Evolutionary conservation across 2,113 vertebrate genomes (phyloP).

Genomic region (Motacilla alba): DNA sequence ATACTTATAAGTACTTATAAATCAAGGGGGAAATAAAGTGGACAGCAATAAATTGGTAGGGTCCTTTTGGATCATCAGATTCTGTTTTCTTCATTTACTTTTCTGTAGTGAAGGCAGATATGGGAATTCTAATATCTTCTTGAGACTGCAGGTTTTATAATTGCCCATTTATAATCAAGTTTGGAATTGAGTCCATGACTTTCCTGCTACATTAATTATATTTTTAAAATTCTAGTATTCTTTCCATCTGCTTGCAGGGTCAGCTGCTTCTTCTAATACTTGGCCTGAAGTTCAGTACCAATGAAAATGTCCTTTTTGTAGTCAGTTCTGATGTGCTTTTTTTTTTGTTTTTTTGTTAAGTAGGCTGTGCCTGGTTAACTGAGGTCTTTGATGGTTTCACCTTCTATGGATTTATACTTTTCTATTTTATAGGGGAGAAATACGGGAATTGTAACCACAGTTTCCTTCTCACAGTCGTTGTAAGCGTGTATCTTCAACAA

Average conservation of each 20-base stretch:
- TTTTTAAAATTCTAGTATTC: background rate
- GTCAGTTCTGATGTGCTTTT: background rate
- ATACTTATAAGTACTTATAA: background rate
- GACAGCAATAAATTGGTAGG: background rate
- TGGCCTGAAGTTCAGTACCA: background rate
- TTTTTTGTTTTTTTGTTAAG: background rate
- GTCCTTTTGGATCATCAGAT: background rate
- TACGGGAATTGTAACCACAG: background rate
- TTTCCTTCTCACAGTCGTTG: background rate
- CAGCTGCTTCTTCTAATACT: background rate
- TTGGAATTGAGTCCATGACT: background rate
- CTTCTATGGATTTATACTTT: background rate
- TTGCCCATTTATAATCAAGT: background rate
- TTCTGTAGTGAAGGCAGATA: background rate
- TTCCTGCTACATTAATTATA: background rate
- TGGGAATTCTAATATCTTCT: background rate
- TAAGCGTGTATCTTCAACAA: background rate
- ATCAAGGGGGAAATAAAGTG: background rate
- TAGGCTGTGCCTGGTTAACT: background rate
- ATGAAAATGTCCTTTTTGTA: background rate
- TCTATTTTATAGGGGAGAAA: background rate
- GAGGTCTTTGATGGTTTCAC: background rate
- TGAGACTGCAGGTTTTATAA: fast-evolving
- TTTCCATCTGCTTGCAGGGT: background rate
- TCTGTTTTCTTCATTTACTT: background rate